Conservation (phyloP, 2,797 vertebrate species). For the Phrynocephalus guinanensis region DNA sequence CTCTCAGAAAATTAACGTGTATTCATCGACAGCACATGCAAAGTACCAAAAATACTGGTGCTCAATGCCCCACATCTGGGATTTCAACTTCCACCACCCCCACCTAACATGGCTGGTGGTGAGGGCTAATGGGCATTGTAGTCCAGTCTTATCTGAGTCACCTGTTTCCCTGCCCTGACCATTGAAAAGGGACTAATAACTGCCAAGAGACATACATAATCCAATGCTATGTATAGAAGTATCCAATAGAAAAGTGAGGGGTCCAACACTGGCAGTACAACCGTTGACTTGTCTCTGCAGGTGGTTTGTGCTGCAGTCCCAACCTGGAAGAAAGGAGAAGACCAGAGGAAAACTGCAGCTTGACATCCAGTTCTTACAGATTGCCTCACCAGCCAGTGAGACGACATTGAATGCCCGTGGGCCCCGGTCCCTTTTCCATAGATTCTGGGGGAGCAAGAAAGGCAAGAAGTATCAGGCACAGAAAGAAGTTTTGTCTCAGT, state of each 20-base stretch:
- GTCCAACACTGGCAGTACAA: not conserved
- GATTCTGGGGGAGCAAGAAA: slow-evolving; percentile 18
- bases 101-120: not conserved
- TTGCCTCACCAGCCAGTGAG: slow-evolving; percentile 20
- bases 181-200: not conserved
- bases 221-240: not conserved
- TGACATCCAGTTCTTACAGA: slow-evolving; percentile 59
- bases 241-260: not conserved
- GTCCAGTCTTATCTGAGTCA: not conserved
- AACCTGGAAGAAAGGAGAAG: slow-evolving; percentile 58
- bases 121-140: not conserved
- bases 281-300: slow-evolving; percentile 30
- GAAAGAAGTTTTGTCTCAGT: not conserved
- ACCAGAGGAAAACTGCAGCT: slow-evolving; percentile 62
- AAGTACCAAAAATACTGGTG: not conserved
- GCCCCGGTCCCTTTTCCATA: slow-evolving; percentile 28
- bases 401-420: not conserved
- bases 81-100: not conserved
- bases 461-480: slow-evolving; percentile 28
- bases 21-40: not conserved
- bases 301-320: slow-evolving; percentile 62
- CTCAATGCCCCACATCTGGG: not conserved
- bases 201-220: not conserved
- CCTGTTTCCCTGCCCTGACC: too few species aligned
- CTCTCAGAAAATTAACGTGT: not conserved